Evolutionary conservation across 2,113 vertebrate species (phyloP), one percentile per base, ranked within the genome.

Genomic region (Prinia subflava): DNA sequence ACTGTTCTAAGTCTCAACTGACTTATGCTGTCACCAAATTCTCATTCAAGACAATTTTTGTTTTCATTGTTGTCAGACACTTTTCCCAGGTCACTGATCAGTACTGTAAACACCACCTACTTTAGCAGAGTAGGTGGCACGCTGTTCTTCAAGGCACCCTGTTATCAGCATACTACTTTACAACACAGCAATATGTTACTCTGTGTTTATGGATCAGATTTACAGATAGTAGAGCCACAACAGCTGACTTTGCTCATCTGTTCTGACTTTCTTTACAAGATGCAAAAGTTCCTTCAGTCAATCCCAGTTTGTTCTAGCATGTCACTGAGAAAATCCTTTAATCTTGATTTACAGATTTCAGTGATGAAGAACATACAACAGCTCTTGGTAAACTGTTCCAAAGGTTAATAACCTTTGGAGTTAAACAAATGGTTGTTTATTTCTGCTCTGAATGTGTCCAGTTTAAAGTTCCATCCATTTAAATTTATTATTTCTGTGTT

Each of bases 351-450:
- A 77, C 59, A 86, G 71, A 93, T 94, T 97, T 94, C 47, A 56
- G 86, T 56, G 73, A 81, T 68, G 76, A 75, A 84, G 77, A 92
- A 46, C 71, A 83, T 70, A 67, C 25, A 86, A 60, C 19, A 89
- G 52, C 69, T 82, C 83, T 94, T 78, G 56, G 68, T 93, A 95
- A 96, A 97, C 64, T 71, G 89, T 86, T 97, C 92, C 91, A 91
- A 96, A 97, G 95, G 94, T 95, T 83, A 92, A 81, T n/a, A 49
- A 92, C 81, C 96, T 97, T 95, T 95, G 94, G 80, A 95, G 64
- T 92, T 90, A 95, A 97, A 97, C 89, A 96, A 94, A 89, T 75
- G 89, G 44, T n/a, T 96, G 78, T 89, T 95, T 94, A 71, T 92
- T 97, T 97, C 91, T 94, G 27, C 76, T 71, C 65, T 75, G 64